Base-by-base conservation (phyloP, 2,113 vertebrate genomes). In the Phaethon lepturus region DNA sequence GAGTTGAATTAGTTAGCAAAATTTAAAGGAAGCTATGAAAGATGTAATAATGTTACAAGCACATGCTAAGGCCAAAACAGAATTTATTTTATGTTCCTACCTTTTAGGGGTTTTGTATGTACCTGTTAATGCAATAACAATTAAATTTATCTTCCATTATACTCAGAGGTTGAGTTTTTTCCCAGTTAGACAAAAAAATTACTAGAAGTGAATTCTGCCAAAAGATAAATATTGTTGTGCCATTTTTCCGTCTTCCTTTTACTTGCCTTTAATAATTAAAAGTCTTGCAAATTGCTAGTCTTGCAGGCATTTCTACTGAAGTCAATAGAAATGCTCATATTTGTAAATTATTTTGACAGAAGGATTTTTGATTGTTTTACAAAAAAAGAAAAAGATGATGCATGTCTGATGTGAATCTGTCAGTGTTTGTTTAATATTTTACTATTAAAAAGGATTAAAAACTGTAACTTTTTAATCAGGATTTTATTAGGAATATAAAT, bases 71-170 rank as follows among this genome's bases (percentile, higher is more conserved):
- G 25, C 19, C 22, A 74, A 93, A 76, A 3, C 3, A 63, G 10
- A 44, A 63, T 47, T 55, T 47, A 14, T 40, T 81, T 72, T 81
- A 60, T 73, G 8, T 40, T 63, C 17, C 24, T n/a, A 53, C 3
- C 1, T 87, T 12, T 52, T 60, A n/a, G 0, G 0, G 8, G 5
- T 24, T 78, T 81, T 50, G 1, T 15, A 38, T 22, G 4, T 62
- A 59, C 15, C 15, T 66, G 11, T 71, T 71, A 78, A 93, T 38
- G 13, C 6, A 87, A 31, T 12, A 73, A 44, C 40, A 49, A 69
- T 31, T 77, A 71, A 28, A 49, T 71, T 50, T 75, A 19, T 59
- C 11, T 85, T 59, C 3, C 31, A 11, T 74, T 56, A 40, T 49
- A 20, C 25, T 90, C 40, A 63, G 38, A 71, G 4, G 6, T 7